Evolutionary conservation across 2,797 vertebrate species (phyloP).

Genomic region (Trichosurus vulpecula): DNA sequence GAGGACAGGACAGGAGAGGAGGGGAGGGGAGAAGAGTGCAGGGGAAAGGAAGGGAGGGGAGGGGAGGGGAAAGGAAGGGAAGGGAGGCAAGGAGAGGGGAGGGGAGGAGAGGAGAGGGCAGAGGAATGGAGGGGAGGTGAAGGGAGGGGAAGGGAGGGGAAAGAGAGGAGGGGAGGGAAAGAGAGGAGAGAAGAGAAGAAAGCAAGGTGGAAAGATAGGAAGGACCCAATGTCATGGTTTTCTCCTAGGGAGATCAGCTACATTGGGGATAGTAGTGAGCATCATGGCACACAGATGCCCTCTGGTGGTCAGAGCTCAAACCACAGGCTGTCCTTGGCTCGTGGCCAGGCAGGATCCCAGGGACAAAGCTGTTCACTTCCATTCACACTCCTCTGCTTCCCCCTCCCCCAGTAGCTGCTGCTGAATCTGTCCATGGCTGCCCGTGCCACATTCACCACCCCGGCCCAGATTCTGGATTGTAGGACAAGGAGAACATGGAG

Average conservation of each 20-base stretch:
- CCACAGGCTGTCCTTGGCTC: not conserved
- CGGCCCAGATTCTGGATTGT: not conserved
- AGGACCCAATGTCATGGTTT: not conserved
- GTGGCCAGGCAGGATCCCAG: not conserved
- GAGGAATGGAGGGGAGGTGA: too few species aligned
- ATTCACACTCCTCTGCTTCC: not conserved
- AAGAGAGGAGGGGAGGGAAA: too few species aligned
- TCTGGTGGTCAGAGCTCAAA: not conserved
- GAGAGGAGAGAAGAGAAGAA: too few species aligned
- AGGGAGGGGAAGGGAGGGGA: too few species aligned
- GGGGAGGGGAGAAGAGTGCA: fast-evolving
- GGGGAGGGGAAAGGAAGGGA: too few species aligned
- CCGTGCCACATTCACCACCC: not conserved
- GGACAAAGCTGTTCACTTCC: not conserved
- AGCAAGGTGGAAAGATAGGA: not conserved
- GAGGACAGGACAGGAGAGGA: too few species aligned
- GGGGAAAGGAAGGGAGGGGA: too few species aligned
- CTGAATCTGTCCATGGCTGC: not conserved
- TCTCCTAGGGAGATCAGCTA: not conserved
- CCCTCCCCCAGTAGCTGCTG: not conserved
- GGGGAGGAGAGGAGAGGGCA: fast-evolving
- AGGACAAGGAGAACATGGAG: not conserved
- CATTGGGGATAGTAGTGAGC: not conserved
- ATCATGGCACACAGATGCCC: not conserved
- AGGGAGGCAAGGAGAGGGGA: too few species aligned